Percentiles rank a stretch among this genome's conserved stretches.
Conservation (phyloP, 2,888 invertebrate genomes). For the Oligia latruncula region DNA sequence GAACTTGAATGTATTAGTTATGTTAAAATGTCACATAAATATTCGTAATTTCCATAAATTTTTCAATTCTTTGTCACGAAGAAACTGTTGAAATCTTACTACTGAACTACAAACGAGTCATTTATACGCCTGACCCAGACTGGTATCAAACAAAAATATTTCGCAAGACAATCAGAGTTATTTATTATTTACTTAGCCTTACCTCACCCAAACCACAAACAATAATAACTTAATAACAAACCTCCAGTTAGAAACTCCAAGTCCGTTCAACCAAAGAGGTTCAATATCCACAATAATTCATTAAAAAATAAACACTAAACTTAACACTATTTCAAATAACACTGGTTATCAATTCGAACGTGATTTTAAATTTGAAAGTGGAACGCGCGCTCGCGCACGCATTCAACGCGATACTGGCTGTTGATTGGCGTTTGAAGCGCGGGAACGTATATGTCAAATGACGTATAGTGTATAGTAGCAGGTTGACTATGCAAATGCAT, state of each 20-base stretch:
- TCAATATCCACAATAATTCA: conserved; percentile 42
- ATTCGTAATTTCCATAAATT: neutral
- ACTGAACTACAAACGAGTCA: conserved; percentile 23
- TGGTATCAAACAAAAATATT: conserved; percentile 75
- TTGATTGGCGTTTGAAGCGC: conserved; percentile 81
- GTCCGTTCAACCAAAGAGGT: conserved; percentile 42
- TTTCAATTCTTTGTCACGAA: neutral
- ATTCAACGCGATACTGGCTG: conserved; percentile 78
- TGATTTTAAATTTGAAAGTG: conserved; percentile 66
- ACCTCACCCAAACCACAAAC: conserved; percentile 68
- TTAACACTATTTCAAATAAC: conserved; percentile 58
- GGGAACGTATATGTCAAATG: conserved; percentile 80
- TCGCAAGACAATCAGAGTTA: conserved; percentile 73
- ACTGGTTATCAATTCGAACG: conserved; percentile 57
- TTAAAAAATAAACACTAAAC: conserved; percentile 54
- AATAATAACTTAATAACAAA: conserved; percentile 69
- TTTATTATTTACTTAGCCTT: conserved; percentile 73
- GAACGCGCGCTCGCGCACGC: conserved; percentile 77
- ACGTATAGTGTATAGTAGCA: conserved; percentile 69
- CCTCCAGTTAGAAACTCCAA: conserved; percentile 68
- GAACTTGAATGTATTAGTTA: neutral
- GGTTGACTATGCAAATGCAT: conserved; percentile 72
- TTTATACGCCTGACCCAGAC: conserved; percentile 57
- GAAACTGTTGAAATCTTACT: conserved; percentile 19
- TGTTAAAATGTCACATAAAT: neutral